phyloP scores from a whole-genome alignment of 2,797 vertebrate species.

The Enteromius fasciolatus region DNA sequence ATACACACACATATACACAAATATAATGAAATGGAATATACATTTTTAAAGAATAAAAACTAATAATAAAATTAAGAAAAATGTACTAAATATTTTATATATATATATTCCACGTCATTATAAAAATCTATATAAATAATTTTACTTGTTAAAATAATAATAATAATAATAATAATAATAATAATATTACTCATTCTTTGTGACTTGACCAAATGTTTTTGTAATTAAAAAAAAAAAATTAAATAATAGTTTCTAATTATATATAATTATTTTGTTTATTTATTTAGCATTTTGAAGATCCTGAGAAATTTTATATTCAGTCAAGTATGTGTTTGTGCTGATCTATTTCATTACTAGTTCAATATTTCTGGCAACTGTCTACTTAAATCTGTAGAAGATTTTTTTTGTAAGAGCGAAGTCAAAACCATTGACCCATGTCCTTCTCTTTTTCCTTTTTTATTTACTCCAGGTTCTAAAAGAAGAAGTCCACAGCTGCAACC shows the following conservation, averaged over 20 bases:
- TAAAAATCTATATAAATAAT: no score
- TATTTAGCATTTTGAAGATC: background rate
- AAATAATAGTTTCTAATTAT: background rate
- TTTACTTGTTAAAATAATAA: no score
- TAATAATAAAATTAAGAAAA: background rate
- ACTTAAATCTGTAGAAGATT: background rate
- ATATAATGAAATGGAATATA: background rate
- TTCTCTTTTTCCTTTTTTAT: background rate
- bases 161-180: no score
- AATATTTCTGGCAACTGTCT: background rate
- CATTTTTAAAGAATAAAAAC: background rate
- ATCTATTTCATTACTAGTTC: background rate
- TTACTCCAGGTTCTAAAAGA: conserved; percentile 44
- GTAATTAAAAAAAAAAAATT: background rate
- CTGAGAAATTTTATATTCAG: background rate
- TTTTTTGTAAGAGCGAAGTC: background rate
- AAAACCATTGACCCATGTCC: conserved; percentile 1
- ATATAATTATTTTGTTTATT: no score
- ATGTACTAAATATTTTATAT: background rate
- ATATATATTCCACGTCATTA: no score
- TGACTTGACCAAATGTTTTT: background rate
- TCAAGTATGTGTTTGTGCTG: background rate
- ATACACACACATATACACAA: no score
- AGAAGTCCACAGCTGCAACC: conserved; percentile 60
- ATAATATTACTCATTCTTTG: background rate